phyloP scores from a whole-genome alignment of 2,113 vertebrate species.

The Baryphthengus martii region DNA sequence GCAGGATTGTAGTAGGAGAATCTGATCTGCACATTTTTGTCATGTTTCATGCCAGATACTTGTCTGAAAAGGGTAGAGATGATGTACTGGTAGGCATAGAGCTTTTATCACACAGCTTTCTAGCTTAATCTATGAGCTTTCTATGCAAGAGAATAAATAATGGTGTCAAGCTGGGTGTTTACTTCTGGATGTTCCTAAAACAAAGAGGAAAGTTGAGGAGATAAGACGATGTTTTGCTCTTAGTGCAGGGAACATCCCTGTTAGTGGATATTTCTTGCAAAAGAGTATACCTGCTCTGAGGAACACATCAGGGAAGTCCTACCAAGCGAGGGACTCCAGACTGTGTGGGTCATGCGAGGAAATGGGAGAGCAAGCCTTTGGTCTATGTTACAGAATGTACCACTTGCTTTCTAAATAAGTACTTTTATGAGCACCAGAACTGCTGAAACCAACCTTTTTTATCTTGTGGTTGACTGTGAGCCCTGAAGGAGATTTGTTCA shows the following conservation, averaged over 20 bases:
- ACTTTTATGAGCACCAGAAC: not conserved
- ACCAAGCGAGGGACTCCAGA: not conserved
- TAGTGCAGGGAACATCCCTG: not conserved
- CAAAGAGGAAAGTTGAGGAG: not conserved
- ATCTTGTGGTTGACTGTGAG: not conserved
- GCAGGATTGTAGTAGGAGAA: not conserved
- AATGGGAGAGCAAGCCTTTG: not conserved
- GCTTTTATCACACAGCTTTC: not conserved
- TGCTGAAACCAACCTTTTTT: not conserved
- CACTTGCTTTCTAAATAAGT: not conserved
- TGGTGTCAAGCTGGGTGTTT: not conserved
- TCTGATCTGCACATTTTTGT: not conserved
- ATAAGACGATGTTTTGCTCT: not conserved
- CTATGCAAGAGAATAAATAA: not conserved
- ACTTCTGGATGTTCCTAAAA: not conserved
- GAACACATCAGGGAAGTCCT: not conserved
- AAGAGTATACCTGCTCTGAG: not conserved
- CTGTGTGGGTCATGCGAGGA: not conserved
- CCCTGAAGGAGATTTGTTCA: not conserved
- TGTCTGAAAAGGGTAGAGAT: not conserved
- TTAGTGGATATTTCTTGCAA: not conserved
- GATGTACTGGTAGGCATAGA: not conserved
- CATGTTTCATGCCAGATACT: not conserved
- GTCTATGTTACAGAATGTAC: not conserved
- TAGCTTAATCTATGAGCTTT: not conserved